A percentile compares a stretch with the other conserved stretches of the same genome.
Conservation (phyloP, 2,888 invertebrate genomes). For the Eulithis prunata region DNA sequence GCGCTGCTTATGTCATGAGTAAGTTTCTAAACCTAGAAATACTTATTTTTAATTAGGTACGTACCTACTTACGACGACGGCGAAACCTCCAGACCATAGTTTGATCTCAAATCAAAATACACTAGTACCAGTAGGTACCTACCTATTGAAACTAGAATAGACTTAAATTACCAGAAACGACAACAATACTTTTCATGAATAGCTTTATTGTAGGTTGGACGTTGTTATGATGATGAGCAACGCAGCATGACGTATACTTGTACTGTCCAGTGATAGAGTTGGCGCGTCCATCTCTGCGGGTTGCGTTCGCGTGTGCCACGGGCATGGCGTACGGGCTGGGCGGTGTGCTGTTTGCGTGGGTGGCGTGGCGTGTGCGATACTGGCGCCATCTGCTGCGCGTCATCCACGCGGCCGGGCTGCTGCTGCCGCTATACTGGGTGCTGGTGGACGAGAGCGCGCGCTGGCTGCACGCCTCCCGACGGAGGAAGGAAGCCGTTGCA, state of each 20-base stretch:
- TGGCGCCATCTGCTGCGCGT: slow-evolving; percentile 88
- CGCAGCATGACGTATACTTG: neutral
- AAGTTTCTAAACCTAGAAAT: neutral
- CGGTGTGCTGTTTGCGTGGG: slow-evolving; percentile 77
- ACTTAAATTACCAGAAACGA: no score
- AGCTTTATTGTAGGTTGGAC: no score
- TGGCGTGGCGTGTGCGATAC: slow-evolving; percentile 78
- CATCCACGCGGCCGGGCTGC: slow-evolving; percentile 87
- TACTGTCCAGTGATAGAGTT: slow-evolving; percentile 65
- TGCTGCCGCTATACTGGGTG: slow-evolving; percentile 87
- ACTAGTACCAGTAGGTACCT: no score
- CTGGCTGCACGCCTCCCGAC: slow-evolving; percentile 88
- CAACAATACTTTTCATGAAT: no score
- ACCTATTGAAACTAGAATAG: no score
- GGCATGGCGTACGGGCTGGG: slow-evolving; percentile 80
- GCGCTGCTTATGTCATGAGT: slow-evolving; percentile 80
- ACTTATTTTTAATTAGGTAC: no score
- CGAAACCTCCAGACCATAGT: no score
- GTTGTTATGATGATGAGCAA: no score
- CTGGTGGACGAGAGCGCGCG: slow-evolving; percentile 89
- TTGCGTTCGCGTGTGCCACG: slow-evolving; percentile 70
- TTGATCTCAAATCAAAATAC: no score
- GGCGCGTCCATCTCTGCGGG: slow-evolving; percentile 70
- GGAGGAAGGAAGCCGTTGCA: slow-evolving; percentile 80
- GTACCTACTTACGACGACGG: no score